These are phyloP conservation scores for Takifugu rubripes DNA, from an alignment of 2,797 vertebrate genomes.

Conservation along the genomic window DNA sequence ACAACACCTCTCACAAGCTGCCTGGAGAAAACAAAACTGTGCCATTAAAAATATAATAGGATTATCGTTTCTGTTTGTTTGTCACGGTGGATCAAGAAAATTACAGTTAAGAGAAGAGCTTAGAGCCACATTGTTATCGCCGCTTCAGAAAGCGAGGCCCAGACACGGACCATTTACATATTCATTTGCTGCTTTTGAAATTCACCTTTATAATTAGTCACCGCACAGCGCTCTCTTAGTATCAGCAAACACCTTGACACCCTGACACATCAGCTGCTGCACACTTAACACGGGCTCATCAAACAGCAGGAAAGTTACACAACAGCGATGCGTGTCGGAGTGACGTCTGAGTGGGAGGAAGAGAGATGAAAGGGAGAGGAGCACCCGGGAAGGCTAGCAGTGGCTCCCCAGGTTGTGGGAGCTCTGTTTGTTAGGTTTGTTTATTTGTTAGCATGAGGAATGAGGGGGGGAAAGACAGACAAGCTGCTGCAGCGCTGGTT, in stretches of 20 bases:
- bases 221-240: conserved; percentile 66
- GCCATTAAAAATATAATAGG: conserved; percentile 83
- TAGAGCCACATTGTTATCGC: conserved; percentile 79
- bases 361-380: conserved; percentile 26
- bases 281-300: conserved; percentile 55
- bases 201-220: conserved; percentile 77
- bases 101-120: conserved; percentile 80
- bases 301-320: conserved; percentile 47
- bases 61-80: conserved; percentile 86
- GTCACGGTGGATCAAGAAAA: conserved; percentile 83
- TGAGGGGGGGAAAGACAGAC: conserved; percentile 39
- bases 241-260: conserved; percentile 68
- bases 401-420: conserved; percentile 48
- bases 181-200: conserved; percentile 77
- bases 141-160: conserved; percentile 69
- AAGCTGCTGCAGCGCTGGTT: conserved; percentile 14
- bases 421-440: conserved; percentile 41
- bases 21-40: conserved; percentile 76
- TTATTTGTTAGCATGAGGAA: conserved; percentile 32
- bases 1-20: conserved; percentile 59
- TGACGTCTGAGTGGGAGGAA: conserved; percentile 70
- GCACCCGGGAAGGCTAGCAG: conserved; percentile 54
- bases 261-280: conserved; percentile 36
- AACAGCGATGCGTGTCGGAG: conserved; percentile 44
- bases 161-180: conserved; percentile 78